Evolutionary conservation across 2,797 vertebrate species (phyloP), one percentile per base, ranked within the genome.

Genomic region (Ctenochaetus hawaiiensis): DNA sequence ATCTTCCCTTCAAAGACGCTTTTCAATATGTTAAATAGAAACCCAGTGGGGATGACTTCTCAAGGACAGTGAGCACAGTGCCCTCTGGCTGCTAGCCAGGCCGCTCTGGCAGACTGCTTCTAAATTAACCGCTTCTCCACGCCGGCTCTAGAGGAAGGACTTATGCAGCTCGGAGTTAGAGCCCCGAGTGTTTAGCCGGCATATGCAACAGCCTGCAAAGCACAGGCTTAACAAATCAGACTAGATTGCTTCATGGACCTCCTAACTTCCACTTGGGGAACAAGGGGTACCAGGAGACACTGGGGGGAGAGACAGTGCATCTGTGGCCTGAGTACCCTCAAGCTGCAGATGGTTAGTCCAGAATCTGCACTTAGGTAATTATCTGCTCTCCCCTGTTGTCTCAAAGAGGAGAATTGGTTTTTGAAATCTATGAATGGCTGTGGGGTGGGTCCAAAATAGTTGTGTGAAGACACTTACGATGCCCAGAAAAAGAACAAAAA

Each of bases 311-410:
- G 89, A 78, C 77, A 54, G 81, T 90, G 89, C 87, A 91, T 95
- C 92, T 92, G 90, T 85, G 87, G 89, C 79, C 83, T 64, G 77
- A 92, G 89, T 87, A 87, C 90, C 92, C 94, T 95, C 94, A 82
- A 95, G 94, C 92, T 93, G 91, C 85, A 88, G 85, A 90, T 86
- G 80, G 91, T 94, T 94, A 93, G 92, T 91, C 87, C 87, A 92
- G 84, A 93, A 93, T 94, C 90, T 92, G 88, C 90, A 93, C 93
- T 95, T 91, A 91, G 93, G 92, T 95, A 95, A 96, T 96, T 95
- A 95, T 95, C 93, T 94, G 86, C 79, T 78, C 77, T 93, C 92
- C 94, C 93, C 77, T 90, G 93, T 94, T 95, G 93, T 94, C 93
- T 90, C 88, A 85, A 79, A 91, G 89, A 70, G 88, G 84, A 89